These are phyloP conservation scores for Coenonympha glycerion DNA, from an alignment of 2,888 invertebrate species.

Conservation along the genomic window DNA sequence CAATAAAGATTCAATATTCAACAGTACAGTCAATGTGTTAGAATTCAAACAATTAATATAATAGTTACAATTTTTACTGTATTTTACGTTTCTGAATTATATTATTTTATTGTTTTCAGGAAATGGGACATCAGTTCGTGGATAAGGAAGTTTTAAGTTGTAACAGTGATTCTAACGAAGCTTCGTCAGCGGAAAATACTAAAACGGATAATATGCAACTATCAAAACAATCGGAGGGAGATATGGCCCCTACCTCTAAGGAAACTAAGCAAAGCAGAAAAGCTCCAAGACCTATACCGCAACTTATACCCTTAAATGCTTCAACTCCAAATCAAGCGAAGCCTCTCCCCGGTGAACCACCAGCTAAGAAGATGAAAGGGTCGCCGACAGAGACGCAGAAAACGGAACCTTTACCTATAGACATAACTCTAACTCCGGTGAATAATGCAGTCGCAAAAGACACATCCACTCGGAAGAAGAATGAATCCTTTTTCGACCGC, in stretches of 20 bases:
- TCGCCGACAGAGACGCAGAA: slow-evolving; percentile 31
- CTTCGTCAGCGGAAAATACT: slow-evolving; percentile 39
- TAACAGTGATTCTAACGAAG: slow-evolving; percentile 66
- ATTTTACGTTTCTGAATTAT: neutral
- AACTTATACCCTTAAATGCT: slow-evolving; percentile 81
- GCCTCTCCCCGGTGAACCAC: slow-evolving; percentile 56
- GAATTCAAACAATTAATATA: too few relatives aligned
- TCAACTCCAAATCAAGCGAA: slow-evolving; percentile 64
- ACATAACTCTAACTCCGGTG: slow-evolving; percentile 50
- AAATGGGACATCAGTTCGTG: slow-evolving; percentile 58
- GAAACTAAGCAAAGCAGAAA: slow-evolving; percentile 53
- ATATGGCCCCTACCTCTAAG: slow-evolving; percentile 43
- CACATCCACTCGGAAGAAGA: slow-evolving; percentile 72
- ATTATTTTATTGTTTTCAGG: slow-evolving; percentile 50
- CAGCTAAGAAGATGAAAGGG: slow-evolving; percentile 62
- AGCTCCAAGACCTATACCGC: slow-evolving; percentile 80
- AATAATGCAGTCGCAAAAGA: slow-evolving; percentile 45
- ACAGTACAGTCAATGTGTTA: too few relatives aligned
- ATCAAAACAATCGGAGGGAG: slow-evolving; percentile 38
- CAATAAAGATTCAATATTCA: too few relatives aligned
- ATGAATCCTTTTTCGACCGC: slow-evolving; percentile 87
- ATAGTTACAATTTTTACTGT: too few relatives aligned
- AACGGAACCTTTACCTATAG: slow-evolving; percentile 44
- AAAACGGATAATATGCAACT: slow-evolving; percentile 44
- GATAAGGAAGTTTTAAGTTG: slow-evolving; percentile 59